Conservation (phyloP, 2,888 invertebrate genomes). For the Cyaniris semiargus region DNA sequence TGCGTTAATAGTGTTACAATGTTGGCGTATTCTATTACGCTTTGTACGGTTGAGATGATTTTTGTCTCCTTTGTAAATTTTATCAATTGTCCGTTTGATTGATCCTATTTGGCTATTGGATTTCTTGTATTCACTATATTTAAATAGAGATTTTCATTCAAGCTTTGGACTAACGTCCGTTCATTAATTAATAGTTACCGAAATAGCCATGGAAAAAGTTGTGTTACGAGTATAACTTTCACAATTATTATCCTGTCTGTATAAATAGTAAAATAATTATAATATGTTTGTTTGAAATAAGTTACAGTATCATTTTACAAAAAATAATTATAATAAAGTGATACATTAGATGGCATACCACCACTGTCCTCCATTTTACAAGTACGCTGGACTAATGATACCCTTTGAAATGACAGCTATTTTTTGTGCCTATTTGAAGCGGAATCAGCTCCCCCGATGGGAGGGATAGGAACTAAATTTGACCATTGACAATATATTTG, state of each 20-base stretch:
- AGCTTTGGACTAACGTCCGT: neutral
- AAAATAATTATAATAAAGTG: conserved; percentile 64
- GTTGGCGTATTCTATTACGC: conserved; percentile 79
- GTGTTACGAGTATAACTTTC: neutral
- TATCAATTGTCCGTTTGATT: conserved; percentile 65
- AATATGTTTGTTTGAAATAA: neutral
- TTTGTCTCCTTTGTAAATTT: conserved; percentile 61
- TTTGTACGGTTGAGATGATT: conserved; percentile 64
- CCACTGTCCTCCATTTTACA: no score
- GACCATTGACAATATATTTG: no score
- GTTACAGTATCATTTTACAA: conserved; percentile 30
- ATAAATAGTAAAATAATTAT: neutral
- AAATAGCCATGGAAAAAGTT: neutral
- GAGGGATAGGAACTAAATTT: no score
- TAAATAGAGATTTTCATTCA: conserved; percentile 15
- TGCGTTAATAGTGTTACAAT: conserved; percentile 78
- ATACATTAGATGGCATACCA: conserved; percentile 72
- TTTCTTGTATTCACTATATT: conserved; percentile 33
- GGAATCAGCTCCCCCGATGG: no score
- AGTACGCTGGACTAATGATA: no score
- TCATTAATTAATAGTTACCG: neutral
- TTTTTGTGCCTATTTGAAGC: no score
- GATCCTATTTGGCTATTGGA: conserved; percentile 57
- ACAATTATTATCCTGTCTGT: neutral
- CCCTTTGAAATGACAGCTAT: no score